Evolutionary conservation across 2,113 vertebrate species (phyloP), one percentile per base, ranked within the genome.

Genomic region (Aramus guarauna): DNA sequence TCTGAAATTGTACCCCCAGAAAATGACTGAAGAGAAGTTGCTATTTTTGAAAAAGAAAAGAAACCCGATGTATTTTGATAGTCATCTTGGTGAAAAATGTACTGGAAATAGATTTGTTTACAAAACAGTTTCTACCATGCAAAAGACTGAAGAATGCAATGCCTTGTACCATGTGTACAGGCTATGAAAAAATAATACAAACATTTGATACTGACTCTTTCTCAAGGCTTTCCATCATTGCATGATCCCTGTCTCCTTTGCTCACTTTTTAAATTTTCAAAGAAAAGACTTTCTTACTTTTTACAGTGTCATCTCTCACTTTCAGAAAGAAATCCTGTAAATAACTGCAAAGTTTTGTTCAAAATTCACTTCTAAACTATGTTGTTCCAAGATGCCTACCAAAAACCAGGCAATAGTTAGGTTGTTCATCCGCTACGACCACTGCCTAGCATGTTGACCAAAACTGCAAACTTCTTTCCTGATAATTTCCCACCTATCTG

Each of bases 51-150:
- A 75, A 91, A 66, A 62, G 2, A 67, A 92, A 85, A 55, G 3
- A 81, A 89, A 94, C 13, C 6, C 2, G 5, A 29, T 72, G 17
- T 77, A 79, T 75, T 90, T 82, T 76, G 55, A 15, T 72, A 83
- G 56, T 75, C 58, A 69, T 16, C 69, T 67, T 90, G 52, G 56
- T 92, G 53, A n/a, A 68, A 92, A 91, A 67, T 15, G 4, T 85
- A 78, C 48, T 48, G 86, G 76, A 79, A 93, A 92, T 84, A 94
- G 58, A 78, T 92, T 94, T 91, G 68, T 87, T 93, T 94, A 92
- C 66, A 45, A 48, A 95, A 72, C 56, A 78, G 34, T 39, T 91
- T 71, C 72, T 91, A 22, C 76, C 2, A 4, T 45, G 15, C 14
- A 77, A 62, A 68, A 89, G 39, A 60, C 52, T 60, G 43, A 74